Evolutionary conservation across 2,888 invertebrate species (phyloP).

Genomic region (Parthenolecanium corni): DNA sequence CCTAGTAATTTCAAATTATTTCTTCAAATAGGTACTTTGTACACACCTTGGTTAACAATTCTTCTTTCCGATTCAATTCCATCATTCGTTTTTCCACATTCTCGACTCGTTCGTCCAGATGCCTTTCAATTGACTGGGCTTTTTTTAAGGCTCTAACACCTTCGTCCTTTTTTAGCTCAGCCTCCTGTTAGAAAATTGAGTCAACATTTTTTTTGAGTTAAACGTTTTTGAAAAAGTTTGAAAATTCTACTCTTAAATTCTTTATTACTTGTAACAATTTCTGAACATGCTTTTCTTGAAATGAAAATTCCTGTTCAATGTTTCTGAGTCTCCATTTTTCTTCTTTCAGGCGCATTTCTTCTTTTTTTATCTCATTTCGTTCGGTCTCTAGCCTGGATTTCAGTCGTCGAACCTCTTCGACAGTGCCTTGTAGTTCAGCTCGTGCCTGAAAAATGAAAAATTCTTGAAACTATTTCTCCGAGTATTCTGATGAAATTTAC

Average conservation of each 20-base stretch:
- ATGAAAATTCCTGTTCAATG: slow-evolving; percentile 8
- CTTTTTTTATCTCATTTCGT: slow-evolving; percentile 12
- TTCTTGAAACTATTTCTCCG: neutral
- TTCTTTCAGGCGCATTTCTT: slow-evolving; percentile 23
- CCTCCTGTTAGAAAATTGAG: slow-evolving; percentile 1
- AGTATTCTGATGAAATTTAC: neutral
- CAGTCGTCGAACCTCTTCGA: slow-evolving; percentile 15
- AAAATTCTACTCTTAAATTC: neutral
- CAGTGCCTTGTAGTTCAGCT: slow-evolving; percentile 22
- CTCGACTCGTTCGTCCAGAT: slow-evolving; percentile 14
- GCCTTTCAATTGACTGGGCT: slow-evolving; percentile 15
- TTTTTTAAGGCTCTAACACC: slow-evolving; percentile 15
- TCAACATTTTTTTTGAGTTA: neutral
- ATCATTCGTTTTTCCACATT: slow-evolving; percentile 13
- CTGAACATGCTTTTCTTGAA: slow-evolving; percentile 14
- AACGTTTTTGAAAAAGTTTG: neutral
- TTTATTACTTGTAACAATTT: slow-evolving; percentile 1
- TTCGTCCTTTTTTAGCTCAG: slow-evolving; percentile 17
- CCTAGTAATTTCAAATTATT: no score
- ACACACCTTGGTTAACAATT: slow-evolving; percentile 4
- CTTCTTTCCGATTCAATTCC: slow-evolving; percentile 19
- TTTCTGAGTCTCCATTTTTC: slow-evolving; percentile 16
- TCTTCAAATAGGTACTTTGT: no score
- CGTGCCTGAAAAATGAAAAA: neutral
- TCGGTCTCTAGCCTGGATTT: slow-evolving; percentile 19